Evolutionary conservation across 2,888 invertebrate species (phyloP).

Genomic region (Pammene fasciana): DNA sequence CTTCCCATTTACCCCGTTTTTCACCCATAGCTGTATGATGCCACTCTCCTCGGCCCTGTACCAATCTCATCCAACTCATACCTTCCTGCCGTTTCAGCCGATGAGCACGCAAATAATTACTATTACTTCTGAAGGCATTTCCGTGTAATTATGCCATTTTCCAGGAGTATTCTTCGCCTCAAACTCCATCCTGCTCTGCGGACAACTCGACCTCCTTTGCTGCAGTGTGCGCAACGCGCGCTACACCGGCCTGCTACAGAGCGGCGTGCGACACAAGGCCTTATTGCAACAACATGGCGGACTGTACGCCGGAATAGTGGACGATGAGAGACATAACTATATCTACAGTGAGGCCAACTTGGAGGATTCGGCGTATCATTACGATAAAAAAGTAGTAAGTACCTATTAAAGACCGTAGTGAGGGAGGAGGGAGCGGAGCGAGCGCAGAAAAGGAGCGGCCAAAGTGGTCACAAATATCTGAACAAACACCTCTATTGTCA

Average conservation of each 20-base stretch:
- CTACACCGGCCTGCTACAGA: slow-evolving; percentile 64
- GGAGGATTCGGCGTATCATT: slow-evolving; percentile 62
- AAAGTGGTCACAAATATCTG: too few relatives aligned
- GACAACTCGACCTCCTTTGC: slow-evolving; percentile 73
- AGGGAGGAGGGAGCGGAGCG: too few relatives aligned
- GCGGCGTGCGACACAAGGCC: slow-evolving; percentile 56
- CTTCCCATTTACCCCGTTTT: too few relatives aligned
- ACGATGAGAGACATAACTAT: slow-evolving; percentile 65
- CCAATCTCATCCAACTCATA: too few relatives aligned
- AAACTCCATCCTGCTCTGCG: slow-evolving; percentile 72
- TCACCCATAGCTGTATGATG: too few relatives aligned
- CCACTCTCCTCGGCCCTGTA: too few relatives aligned
- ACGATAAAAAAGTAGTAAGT: slow-evolving; percentile 59
- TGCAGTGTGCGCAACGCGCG: slow-evolving; percentile 71
- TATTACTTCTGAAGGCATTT: not conserved
- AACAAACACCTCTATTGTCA: too few relatives aligned
- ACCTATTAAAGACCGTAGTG: too few relatives aligned
- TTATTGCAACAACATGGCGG: slow-evolving; percentile 46
- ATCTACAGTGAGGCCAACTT: slow-evolving; percentile 63
- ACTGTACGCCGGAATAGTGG: slow-evolving; percentile 47
- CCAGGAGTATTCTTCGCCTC: slow-evolving; percentile 73
- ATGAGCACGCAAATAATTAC: too few relatives aligned
- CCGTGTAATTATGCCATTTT: not conserved
- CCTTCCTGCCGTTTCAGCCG: too few relatives aligned
- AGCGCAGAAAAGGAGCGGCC: too few relatives aligned